Percentiles rank a stretch among this genome's conserved stretches.
Conservation (phyloP, 2,888 invertebrate species). For the Chrysopilus asiliformis region DNA sequence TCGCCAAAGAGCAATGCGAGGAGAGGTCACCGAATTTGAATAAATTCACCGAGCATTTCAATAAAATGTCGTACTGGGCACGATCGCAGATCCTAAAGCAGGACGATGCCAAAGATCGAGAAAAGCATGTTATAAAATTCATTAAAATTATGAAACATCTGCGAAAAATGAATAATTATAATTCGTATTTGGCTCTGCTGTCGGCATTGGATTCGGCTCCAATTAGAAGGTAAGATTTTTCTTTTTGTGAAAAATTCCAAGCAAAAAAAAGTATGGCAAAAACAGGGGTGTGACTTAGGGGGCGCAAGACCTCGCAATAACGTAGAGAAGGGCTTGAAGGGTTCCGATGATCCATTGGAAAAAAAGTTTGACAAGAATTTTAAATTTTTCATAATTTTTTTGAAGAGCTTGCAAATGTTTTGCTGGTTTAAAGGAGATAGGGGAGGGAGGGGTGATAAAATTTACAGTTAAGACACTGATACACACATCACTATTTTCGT, state of each 20-base stretch:
- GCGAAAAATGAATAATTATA: slow-evolving; percentile 95
- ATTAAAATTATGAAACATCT: slow-evolving; percentile 98
- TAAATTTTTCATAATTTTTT: no score
- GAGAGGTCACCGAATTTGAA: slow-evolving; percentile 94
- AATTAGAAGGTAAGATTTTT: slow-evolving; percentile 37
- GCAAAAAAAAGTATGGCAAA: no score
- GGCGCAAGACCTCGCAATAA: no score
- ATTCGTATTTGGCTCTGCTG: slow-evolving; percentile 90
- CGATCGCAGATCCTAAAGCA: slow-evolving; percentile 85
- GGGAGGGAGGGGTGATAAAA: no score
- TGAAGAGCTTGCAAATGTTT: no score
- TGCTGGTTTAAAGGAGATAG: no score
- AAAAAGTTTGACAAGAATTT: no score
- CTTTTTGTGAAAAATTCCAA: slow-evolving; percentile 1
- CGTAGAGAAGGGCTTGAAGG: no score
- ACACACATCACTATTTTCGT: neutral
- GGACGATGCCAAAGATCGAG: slow-evolving; percentile 86
- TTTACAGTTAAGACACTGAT: no score
- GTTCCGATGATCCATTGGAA: no score
- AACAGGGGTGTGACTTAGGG: no score
- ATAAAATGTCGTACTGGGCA: slow-evolving; percentile 99
- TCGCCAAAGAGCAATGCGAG: slow-evolving; percentile 96
- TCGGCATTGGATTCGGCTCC: slow-evolving; percentile 97
- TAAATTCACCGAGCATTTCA: slow-evolving; percentile 96
- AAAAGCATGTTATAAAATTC: slow-evolving; percentile 87